Evolutionary conservation across 2,888 invertebrate species (phyloP), one percentile per base, ranked within the genome.

Genomic region (Aphrophora alni): DNA sequence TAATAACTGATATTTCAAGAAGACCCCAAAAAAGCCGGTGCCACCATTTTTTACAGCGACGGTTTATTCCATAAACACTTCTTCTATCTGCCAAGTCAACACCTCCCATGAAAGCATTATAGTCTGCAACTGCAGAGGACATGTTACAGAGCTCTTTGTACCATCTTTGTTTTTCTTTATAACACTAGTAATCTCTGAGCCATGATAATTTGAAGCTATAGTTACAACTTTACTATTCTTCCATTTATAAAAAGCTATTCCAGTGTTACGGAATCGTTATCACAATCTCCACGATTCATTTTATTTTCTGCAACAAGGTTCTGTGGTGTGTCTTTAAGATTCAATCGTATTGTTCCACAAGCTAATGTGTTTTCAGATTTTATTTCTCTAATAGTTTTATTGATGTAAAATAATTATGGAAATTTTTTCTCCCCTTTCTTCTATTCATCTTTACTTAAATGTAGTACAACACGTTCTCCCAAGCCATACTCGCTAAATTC

Each of bases 151-250:
- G 3, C 26, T 70, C 25, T 70, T 70, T 1, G 24, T 68, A 5
- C 70, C 24, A 70, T 70, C 70, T 8, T 21, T 83, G 76, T 84
- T 78, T 59, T 73, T 81, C 75, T 83, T 76, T 24, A 75, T 69
- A 24, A 84, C 82, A 28, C 44, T 80, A 25, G 77, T 71, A 38
- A 68, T 44, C 73, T 84, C 79, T 17, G 81, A 82, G 7, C 74
- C 74, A 38, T 78, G 78, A 38, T 71, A 78, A 59, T 73, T 78
- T 26, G 78, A 78, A 21, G 76, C 51, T 24, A 76, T 17, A 17
- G 27, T 27, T 14, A 76, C 73, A 25, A 70, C 25, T 38, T 73
- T 71, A 17, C 21, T 78, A 26, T 78, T 71, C 33, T 38, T 73
- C 78, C 78, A 78, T 17, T 78, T 71, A 51, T n/a, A 78, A 73